These are phyloP conservation scores for Bicyclus anynana DNA, from an alignment of 1,140 invertebrate species.

Conservation along the genomic window DNA sequence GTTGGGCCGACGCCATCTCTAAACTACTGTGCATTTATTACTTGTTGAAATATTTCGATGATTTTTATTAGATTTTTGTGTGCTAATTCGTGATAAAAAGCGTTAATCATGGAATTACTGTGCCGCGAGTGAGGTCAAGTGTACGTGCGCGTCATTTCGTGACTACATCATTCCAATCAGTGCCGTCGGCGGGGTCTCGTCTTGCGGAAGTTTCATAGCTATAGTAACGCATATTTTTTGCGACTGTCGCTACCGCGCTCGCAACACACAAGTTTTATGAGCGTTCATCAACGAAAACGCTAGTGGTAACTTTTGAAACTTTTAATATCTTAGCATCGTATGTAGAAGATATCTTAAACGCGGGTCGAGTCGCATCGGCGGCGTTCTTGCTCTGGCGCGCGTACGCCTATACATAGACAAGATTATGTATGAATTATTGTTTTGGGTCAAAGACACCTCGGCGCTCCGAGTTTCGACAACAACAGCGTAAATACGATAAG, in stretches of 20 bases:
- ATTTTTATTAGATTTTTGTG: constrained; percentile 48
- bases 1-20: constrained; percentile 77
- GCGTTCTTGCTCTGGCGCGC: constrained; percentile 68
- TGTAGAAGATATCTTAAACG: constrained; percentile 36
- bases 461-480: constrained; percentile 53
- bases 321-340: constrained; percentile 21
- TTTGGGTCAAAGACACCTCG: constrained; percentile 74
- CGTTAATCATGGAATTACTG: constrained; percentile 59
- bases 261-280: constrained; percentile 51
- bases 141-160: constrained; percentile 32
- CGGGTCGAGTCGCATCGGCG: constrained; percentile 47
- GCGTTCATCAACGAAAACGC: constrained; percentile 39
- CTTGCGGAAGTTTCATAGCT: constrained; percentile 70
- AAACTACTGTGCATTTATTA: constrained; percentile 67
- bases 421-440: constrained; percentile 72
- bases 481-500: constrained; percentile 46
- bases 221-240: constrained; percentile 75
- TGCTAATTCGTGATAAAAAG: constrained; percentile 54
- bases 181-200: constrained; percentile 47
- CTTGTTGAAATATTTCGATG: constrained; percentile 57
- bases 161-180: constrained; percentile 38
- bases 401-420: constrained; percentile 55
- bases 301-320: constrained; percentile 57
- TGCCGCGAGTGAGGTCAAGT: constrained; percentile 43
- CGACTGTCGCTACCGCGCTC: constrained; percentile 54